These are phyloP conservation scores for Melanotaenia parkinsoni DNA, from an alignment of 2,797 vertebrate species.

Conservation along the genomic window DNA sequence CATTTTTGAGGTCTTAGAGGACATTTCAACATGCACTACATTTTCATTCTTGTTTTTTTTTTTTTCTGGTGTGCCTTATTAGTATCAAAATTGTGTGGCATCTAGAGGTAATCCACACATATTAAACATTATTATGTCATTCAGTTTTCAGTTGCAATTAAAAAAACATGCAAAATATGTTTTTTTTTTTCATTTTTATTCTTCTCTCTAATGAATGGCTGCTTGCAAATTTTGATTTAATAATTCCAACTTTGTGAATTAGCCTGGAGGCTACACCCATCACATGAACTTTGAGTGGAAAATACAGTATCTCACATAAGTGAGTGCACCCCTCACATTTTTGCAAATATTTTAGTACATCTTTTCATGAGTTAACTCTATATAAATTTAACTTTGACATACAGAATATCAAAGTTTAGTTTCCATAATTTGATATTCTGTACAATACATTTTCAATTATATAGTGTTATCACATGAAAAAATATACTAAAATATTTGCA, in stretches of 20 bases:
- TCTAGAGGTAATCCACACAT: background rate
- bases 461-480: too few species aligned
- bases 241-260: background rate
- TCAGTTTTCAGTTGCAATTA: background rate
- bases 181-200: background rate
- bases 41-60: constrained; percentile 4
- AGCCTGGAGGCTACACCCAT: background rate
- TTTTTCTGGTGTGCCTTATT: background rate
- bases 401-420: too few species aligned
- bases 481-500: too few species aligned
- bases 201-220: background rate
- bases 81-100: background rate
- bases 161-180: background rate
- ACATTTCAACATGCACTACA: background rate
- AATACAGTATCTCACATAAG: too few species aligned
- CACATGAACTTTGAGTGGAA: background rate
- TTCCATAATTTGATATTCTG: too few species aligned
- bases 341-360: too few species aligned
- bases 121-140: background rate
- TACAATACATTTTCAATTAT: too few species aligned
- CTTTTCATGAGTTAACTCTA: too few species aligned
- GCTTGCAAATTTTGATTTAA: background rate
- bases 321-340: too few species aligned
- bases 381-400: too few species aligned
- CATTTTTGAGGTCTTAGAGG: background rate